Evolutionary conservation across 2,797 vertebrate species (phyloP).

Genomic region (Australoheros facetus): DNA sequence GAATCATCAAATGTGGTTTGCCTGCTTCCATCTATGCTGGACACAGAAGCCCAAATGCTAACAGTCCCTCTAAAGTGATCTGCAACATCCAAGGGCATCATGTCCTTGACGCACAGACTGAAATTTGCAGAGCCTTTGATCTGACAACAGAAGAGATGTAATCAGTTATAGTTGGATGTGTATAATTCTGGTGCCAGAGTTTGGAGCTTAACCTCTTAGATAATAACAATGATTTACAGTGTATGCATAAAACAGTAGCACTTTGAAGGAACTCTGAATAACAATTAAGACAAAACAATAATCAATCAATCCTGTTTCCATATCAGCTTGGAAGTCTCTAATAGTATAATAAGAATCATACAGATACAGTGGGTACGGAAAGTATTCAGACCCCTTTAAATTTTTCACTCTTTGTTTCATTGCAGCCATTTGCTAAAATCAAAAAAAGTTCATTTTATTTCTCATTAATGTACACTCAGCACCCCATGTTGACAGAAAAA

Average conservation of each 20-base stretch:
- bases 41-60: constrained; percentile 90
- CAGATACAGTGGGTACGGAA: not conserved
- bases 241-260: not conserved
- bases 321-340: not conserved
- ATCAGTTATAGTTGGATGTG: not conserved
- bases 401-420: no score
- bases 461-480: no score
- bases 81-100: constrained; percentile 91
- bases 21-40: constrained; percentile 85
- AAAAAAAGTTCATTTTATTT: no score
- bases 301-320: not conserved
- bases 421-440: no score
- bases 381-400: no score
- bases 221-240: constrained; percentile 16
- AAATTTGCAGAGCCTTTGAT: constrained; percentile 88
- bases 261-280: not conserved
- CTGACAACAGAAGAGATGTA: constrained; percentile 66
- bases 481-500: no score
- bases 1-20: constrained; percentile 92
- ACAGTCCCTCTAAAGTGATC: constrained; percentile 93
- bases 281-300: not conserved
- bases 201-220: not conserved
- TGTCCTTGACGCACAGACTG: constrained; percentile 88
- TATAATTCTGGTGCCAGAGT: not conserved
- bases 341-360: not conserved